These are phyloP conservation scores for Epinotia bilunana DNA, from an alignment of 2,888 invertebrate genomes.

Conservation along the genomic window DNA sequence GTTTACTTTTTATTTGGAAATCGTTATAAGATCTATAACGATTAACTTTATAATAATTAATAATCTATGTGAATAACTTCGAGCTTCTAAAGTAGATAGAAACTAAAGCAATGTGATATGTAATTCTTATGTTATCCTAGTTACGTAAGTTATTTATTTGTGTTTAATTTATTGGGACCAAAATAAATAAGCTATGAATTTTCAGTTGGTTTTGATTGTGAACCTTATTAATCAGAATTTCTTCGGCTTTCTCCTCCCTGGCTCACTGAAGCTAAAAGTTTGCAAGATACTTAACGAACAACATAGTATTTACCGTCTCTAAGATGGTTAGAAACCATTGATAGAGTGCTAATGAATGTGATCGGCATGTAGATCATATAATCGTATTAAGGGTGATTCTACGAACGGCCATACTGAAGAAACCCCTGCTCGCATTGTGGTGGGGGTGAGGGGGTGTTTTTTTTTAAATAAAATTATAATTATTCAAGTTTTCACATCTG, in stretches of 20 bases:
- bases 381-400: no score
- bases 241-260: background rate
- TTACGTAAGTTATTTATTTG: slow-evolving; percentile 50
- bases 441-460: no score
- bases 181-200: slow-evolving; percentile 60
- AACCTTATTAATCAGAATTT: background rate
- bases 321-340: no score
- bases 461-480: no score
- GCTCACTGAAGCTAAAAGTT: background rate
- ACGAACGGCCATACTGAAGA: no score
- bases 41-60: slow-evolving; percentile 7
- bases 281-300: no score
- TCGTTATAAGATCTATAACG: slow-evolving; percentile 12
- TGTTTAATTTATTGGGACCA: slow-evolving; percentile 67
- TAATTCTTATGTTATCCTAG: slow-evolving; percentile 51
- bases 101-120: slow-evolving; percentile 52
- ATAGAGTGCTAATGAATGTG: no score
- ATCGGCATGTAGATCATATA: slow-evolving; percentile 7
- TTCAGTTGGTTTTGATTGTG: slow-evolving; percentile 36
- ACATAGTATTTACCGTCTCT: no score
- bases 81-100: slow-evolving; percentile 39
- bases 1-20: background rate
- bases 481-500: no score
- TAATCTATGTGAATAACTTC: slow-evolving; percentile 22
- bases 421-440: no score